Conservation (phyloP, 2,888 invertebrate genomes). For the Mycalesis mineus region DNA sequence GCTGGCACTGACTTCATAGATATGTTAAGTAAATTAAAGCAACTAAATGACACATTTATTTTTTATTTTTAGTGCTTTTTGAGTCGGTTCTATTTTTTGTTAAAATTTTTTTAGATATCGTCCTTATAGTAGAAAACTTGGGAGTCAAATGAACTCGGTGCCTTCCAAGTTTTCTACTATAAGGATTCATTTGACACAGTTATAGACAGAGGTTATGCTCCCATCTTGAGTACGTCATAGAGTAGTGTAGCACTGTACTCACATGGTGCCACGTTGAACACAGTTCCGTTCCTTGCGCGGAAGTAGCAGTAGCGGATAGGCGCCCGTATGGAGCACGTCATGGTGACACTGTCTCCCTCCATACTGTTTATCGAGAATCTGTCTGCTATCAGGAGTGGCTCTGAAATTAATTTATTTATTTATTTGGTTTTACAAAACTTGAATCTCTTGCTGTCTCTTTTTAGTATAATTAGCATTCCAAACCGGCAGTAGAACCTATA, state of each 20-base stretch:
- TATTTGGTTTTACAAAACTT: too few species aligned
- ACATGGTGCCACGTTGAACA: conserved; percentile 55
- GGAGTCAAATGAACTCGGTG: not conserved
- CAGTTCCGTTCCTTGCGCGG: conserved; percentile 53
- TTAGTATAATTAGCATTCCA: too few species aligned
- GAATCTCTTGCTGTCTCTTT: too few species aligned
- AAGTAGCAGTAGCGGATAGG: conserved; percentile 64
- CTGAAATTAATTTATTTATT: conserved; percentile 37
- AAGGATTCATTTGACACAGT: conserved; percentile 49
- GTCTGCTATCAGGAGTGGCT: conserved; percentile 43
- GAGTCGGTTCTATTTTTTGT: too few species aligned
- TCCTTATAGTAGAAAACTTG: too few species aligned
- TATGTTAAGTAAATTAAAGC: too few species aligned
- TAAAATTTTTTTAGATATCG: too few species aligned
- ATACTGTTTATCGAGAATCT: conserved; percentile 24
- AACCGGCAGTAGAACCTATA: too few species aligned
- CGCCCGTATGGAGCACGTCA: conserved; percentile 52
- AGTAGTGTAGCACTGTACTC: conserved; percentile 42
- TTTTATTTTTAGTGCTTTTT: too few species aligned
- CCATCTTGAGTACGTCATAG: conserved; percentile 50
- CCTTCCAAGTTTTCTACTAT: too few species aligned
- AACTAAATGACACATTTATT: too few species aligned
- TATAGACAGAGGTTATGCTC: conserved; percentile 53
- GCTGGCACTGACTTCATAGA: too few species aligned
- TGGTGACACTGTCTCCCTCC: conserved; percentile 41